phyloP scores from a whole-genome alignment of 1,140 invertebrate genomes.

The Pseudachorutes palmiensis region DNA sequence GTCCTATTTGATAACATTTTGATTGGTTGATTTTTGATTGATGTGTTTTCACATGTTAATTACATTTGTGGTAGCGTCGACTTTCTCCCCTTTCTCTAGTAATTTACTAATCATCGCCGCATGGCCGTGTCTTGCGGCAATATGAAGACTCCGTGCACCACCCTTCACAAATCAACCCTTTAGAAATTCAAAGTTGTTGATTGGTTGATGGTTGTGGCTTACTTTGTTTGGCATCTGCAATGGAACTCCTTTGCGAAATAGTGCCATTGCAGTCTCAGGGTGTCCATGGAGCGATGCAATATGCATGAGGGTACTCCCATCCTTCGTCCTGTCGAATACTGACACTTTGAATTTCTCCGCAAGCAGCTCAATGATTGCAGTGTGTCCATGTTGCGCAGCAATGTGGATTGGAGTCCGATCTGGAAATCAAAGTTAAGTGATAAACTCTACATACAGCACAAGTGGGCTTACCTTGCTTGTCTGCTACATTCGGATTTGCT shows the following conservation, averaged over 20 bases:
- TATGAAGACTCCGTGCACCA: slow-evolving; percentile 84
- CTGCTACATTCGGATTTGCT: slow-evolving; percentile 84
- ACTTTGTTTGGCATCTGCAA: slow-evolving; percentile 98
- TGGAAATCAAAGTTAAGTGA: not conserved
- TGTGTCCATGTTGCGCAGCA: slow-evolving; percentile 93
- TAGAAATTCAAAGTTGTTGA: not conserved
- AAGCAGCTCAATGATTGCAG: slow-evolving; percentile 85
- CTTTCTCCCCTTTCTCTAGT: slow-evolving; percentile 89
- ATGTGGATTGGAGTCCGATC: slow-evolving; percentile 54
- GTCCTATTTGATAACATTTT: too few relatives aligned
- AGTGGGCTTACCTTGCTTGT: slow-evolving; percentile 65
- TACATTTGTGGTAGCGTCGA: slow-evolving; percentile 89
- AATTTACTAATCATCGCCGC: slow-evolving; percentile 94
- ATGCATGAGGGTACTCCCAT: slow-evolving; percentile 97
- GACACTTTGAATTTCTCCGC: slow-evolving; percentile 97
- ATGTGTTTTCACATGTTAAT: slow-evolving; percentile 44
- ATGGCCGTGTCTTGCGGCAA: slow-evolving; percentile 84
- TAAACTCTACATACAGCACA: not conserved
- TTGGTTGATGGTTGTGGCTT: slow-evolving; percentile 22
- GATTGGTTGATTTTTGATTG: too few relatives aligned
- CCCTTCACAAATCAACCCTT: slow-evolving; percentile 47
- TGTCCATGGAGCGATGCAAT: slow-evolving; percentile 93
- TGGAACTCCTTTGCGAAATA: slow-evolving; percentile 98
- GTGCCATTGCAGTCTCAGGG: slow-evolving; percentile 95
- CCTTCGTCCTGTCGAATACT: slow-evolving; percentile 86